phyloP scores from a whole-genome alignment of 2,113 vertebrate species.

The Scolopax mira region DNA sequence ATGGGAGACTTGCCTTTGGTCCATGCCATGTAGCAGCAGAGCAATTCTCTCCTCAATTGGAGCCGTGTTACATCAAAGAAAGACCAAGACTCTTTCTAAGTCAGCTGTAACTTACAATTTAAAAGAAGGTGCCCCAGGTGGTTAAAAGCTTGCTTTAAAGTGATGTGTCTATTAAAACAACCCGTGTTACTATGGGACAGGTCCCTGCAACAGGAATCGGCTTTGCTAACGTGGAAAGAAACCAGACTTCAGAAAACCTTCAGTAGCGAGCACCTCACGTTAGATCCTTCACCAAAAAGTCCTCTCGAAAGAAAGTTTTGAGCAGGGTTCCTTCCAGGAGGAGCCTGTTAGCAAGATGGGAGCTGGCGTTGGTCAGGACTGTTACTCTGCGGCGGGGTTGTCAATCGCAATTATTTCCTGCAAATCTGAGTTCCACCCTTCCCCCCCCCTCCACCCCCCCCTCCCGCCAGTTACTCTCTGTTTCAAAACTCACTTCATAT shows the following conservation, averaged over 20 bases:
- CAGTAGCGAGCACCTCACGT: background rate
- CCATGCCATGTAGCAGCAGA: background rate
- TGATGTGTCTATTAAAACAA: background rate
- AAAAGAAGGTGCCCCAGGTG: background rate
- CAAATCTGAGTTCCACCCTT: background rate
- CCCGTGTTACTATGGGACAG: background rate
- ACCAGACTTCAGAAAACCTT: conserved; percentile 21
- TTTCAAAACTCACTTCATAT: conserved; percentile 29
- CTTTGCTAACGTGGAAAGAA: background rate
- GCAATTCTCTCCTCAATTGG: background rate
- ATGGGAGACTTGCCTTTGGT: background rate
- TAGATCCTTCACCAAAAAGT: background rate
- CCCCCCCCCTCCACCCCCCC: background rate
- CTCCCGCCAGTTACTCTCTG: background rate
- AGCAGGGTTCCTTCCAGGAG: background rate
- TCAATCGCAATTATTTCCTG: background rate
- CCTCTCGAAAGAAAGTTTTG: background rate
- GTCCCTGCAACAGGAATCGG: background rate
- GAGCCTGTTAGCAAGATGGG: background rate
- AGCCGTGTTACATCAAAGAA: background rate
- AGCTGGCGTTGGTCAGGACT: background rate
- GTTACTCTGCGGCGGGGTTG: background rate
- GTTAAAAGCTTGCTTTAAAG: background rate
- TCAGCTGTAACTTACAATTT: background rate
- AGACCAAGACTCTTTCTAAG: background rate